Evolutionary conservation across 2,888 invertebrate genomes (phyloP), one percentile per base, ranked within the genome.

Genomic region (Xylocampa areola): DNA sequence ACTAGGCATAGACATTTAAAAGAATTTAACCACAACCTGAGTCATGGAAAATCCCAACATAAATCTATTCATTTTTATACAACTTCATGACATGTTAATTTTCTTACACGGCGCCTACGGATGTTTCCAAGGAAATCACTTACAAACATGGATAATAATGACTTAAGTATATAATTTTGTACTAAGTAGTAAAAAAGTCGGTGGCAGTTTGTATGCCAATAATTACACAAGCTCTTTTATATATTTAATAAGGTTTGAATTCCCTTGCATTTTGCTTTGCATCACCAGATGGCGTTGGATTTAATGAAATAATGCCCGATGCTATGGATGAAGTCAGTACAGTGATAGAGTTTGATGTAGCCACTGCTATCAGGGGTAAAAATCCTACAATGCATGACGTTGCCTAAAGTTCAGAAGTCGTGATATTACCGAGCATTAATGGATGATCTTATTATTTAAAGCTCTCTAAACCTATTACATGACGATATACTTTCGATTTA

Each of bases 51-150:
- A 67, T 32, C 30, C 35, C 39, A 37, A 33, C n/a, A 30, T 10
- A 17, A 47, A 35, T 16, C 11, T 43, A 32, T 68, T 17, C 0
- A 35, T 50, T 51, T 11, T 30, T 23, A 8, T 21, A 35, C 1
- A 0, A 50, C 14, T 51, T 68, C 33, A 39, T 44, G 49, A 36
- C 33, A 44, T 29, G 33, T 37, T 47, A 47, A 68, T 68, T 68
- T 47, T 6, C 17, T 43, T 41, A n/a, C 8, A 14, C 16, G 6
- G n/a, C 29, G 25, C 25, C 11, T 51, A 39, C 37, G 43, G 62
- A 68, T 47, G 37, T 43, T 52, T 47, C 43, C 47, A 52, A 61
- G 68, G 45, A 68, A 68, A 51, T 43, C 21, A 44, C 43, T 13
- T 47, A 33, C 21, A n/a, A 27, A 47, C 14, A 30, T 8, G 25